phyloP scores from a whole-genome alignment of 1,140 invertebrate genomes.

The Muscidifurax raptorellus region DNA sequence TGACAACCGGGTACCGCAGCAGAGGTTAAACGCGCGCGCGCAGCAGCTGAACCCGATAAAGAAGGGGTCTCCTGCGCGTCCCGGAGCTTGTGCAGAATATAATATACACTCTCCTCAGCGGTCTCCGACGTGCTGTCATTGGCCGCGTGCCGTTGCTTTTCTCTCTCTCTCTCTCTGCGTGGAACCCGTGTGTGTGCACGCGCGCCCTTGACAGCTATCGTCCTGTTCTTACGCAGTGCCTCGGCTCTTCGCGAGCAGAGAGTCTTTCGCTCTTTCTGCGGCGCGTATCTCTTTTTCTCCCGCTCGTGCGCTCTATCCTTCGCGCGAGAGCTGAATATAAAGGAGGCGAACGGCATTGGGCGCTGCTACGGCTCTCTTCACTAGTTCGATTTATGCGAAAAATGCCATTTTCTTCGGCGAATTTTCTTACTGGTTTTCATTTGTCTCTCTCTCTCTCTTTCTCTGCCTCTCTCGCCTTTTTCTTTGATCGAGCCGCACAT shows the following conservation, averaged over 20 bases:
- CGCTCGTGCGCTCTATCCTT: neutral
- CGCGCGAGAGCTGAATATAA: conserved; percentile 42
- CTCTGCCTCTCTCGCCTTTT: neutral
- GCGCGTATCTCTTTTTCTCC: conserved; percentile 8
- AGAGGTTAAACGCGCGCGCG: neutral
- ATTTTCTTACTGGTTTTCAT: neutral
- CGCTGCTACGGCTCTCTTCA: neutral
- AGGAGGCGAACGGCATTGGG: conserved; percentile 40
- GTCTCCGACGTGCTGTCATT: conserved; percentile 42
- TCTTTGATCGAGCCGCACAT: neutral
- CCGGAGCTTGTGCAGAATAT: neutral
- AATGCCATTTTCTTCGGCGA: conserved; percentile 31
- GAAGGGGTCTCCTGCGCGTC: conserved; percentile 15
- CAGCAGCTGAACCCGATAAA: conserved; percentile 18
- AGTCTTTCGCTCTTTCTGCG: neutral
- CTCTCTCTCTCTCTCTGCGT: neutral
- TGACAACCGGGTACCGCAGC: neutral
- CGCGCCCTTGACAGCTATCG: conserved; percentile 52
- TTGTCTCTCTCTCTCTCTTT: neutral
- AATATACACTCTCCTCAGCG: conserved; percentile 23
- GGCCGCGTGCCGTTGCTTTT: conserved; percentile 27
- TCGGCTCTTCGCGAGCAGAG: conserved; percentile 2
- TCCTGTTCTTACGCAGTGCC: conserved; percentile 43
- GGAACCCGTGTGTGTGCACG: conserved; percentile 33
- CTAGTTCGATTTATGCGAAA: neutral